Evolutionary conservation across 2,797 vertebrate genomes (phyloP).

Genomic region (Euthynnus affinis): DNA sequence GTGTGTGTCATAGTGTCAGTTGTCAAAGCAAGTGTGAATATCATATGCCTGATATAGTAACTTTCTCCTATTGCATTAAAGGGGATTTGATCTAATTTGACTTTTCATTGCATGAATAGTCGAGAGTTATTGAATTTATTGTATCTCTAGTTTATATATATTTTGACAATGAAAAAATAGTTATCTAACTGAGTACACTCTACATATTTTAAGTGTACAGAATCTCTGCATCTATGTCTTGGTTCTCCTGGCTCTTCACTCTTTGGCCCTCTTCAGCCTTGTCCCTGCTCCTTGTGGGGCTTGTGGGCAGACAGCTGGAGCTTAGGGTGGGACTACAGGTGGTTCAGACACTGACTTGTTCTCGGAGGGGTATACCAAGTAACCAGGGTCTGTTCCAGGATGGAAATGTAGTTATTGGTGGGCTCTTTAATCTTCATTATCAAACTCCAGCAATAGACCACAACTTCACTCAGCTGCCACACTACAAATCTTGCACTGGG

Average conservation of each 20-base stretch:
- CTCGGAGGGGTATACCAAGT: slow-evolving; percentile 57
- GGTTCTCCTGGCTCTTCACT: slow-evolving; percentile 43
- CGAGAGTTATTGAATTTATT: slow-evolving; percentile 1
- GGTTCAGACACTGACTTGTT: slow-evolving; percentile 62
- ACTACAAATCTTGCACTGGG: slow-evolving; percentile 75
- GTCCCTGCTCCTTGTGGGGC: slow-evolving; percentile 63
- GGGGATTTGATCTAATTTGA: not conserved
- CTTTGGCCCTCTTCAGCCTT: slow-evolving; percentile 42
- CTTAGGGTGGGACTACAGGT: slow-evolving; percentile 53
- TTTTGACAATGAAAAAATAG: not conserved
- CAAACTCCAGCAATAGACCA: slow-evolving; percentile 58
- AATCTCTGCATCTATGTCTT: slow-evolving; percentile 52
- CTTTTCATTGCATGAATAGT: slow-evolving; percentile 2
- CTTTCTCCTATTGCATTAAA: not conserved
- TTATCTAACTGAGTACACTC: not conserved
- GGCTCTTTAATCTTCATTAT: slow-evolving; percentile 80
- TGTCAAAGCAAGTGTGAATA: not conserved
- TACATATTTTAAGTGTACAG: slow-evolving; percentile 1
- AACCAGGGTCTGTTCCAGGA: slow-evolving; percentile 76
- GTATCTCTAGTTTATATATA: not conserved
- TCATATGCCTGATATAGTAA: not conserved
- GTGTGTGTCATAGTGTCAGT: not conserved
- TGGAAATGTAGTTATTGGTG: slow-evolving; percentile 84
- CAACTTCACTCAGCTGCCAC: slow-evolving; percentile 65
- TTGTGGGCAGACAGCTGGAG: slow-evolving; percentile 61